Evolutionary conservation across 2,797 vertebrate genomes (phyloP).

Genomic region (Alfaro cultratus): DNA sequence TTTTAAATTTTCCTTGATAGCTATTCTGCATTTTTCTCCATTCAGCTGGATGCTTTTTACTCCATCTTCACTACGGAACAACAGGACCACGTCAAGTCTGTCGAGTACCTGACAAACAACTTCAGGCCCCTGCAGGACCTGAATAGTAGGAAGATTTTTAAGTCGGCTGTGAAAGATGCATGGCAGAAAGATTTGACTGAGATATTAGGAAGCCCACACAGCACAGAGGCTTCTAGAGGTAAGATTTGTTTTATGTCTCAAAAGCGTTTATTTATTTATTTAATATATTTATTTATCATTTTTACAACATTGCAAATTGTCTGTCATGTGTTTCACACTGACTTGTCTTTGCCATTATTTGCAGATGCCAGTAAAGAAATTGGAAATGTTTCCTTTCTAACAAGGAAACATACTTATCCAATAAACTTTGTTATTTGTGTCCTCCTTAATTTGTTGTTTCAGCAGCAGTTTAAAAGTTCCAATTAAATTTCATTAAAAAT

Average conservation of each 20-base stretch:
- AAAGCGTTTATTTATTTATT: neutral
- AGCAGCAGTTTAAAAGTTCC: conserved; percentile 1
- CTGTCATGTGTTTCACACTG: neutral
- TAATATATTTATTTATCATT: neutral
- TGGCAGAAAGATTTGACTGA: conserved; percentile 92
- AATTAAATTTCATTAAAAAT: conserved; percentile 1
- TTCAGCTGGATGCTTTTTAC: conserved; percentile 97
- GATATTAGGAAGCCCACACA: conserved; percentile 83
- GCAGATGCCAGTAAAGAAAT: neutral
- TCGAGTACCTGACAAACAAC: conserved; percentile 98
- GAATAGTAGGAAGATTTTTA: conserved; percentile 87
- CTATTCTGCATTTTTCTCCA: conserved; percentile 39
- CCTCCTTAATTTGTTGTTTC: neutral
- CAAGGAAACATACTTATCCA: neutral
- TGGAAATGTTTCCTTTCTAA: neutral
- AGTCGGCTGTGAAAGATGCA: conserved; percentile 93
- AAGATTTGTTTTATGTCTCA: conserved; percentile 21
- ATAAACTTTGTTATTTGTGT: neutral
- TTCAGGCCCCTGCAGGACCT: conserved; percentile 91
- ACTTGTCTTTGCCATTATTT: neutral
- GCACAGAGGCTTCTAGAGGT: conserved; percentile 96
- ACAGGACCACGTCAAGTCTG: conserved; percentile 97
- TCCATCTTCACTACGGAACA: conserved; percentile 99
- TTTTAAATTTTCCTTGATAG: conserved; percentile 30
- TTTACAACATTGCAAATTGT: neutral